Evolutionary conservation across 2,113 vertebrate genomes (phyloP).

Genomic region (Hemicordylus capensis): DNA sequence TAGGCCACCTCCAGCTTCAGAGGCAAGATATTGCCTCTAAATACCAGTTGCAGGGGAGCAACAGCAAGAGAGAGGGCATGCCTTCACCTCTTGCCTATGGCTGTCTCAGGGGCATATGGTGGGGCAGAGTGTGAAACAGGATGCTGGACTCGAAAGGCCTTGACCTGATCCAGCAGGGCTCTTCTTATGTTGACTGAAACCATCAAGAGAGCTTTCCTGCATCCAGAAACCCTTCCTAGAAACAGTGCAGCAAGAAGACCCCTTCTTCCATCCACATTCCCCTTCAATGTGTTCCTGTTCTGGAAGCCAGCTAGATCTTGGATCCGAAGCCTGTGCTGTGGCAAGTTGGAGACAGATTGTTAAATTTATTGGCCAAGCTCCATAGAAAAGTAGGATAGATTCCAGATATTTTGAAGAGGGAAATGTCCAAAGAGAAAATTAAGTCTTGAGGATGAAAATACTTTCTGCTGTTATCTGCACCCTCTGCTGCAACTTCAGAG

Average conservation of each 20-base stretch:
- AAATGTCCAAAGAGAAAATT: neutral
- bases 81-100: too few species aligned
- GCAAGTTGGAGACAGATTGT: neutral
- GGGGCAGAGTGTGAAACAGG: too few species aligned
- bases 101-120: too few species aligned
- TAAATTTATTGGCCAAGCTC: neutral
- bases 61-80: too few species aligned
- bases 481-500: neutral
- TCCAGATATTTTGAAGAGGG: neutral
- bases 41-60: too few species aligned
- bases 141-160: too few species aligned
- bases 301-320: neutral
- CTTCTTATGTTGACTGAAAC: too few species aligned
- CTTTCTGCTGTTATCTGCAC: neutral
- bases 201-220: neutral
- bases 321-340: neutral
- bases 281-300: neutral
- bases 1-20: too few species aligned
- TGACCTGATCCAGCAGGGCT: too few species aligned
- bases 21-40: too few species aligned
- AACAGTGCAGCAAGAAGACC: neutral
- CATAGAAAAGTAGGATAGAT: neutral
- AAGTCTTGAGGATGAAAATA: neutral
- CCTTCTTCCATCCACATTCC: neutral
- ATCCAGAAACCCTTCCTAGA: neutral